Evolutionary conservation across 1,140 invertebrate species (phyloP).

Genomic region (Brachionus paranguensis): DNA sequence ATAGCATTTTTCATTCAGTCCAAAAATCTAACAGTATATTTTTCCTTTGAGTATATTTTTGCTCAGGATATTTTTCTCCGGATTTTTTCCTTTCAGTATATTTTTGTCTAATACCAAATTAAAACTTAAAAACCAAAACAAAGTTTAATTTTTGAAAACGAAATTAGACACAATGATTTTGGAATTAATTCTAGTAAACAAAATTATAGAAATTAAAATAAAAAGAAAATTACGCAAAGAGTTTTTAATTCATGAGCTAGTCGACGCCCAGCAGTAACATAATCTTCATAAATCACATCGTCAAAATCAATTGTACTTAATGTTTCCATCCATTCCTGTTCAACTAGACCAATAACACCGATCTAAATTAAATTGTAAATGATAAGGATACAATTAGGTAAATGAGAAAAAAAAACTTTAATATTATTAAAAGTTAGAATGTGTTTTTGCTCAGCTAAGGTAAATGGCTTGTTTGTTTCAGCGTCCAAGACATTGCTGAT

Average conservation of each 20-base stretch:
- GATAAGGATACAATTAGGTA: too few species aligned
- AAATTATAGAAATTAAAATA: too few species aligned
- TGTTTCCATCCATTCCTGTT: constrained; percentile 81
- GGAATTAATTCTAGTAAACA: too few species aligned
- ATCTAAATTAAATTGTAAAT: constrained; percentile 44
- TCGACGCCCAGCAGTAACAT: constrained; percentile 71
- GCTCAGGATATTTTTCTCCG: too few species aligned
- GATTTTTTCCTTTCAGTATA: too few species aligned
- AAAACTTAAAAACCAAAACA: too few species aligned
- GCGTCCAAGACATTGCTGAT: constrained; percentile 86
- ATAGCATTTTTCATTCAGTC: too few species aligned
- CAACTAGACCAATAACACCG: constrained; percentile 69
- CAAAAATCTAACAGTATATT: too few species aligned
- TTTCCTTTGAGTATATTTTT: too few species aligned
- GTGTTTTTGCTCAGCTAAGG: constrained; percentile 62
- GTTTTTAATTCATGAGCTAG: constrained; percentile 58
- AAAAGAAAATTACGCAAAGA: constrained; percentile 56
- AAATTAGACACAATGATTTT: too few species aligned
- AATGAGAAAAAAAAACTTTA: not conserved
- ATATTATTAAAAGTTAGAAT: constrained; percentile 12
- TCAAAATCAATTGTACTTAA: constrained; percentile 77
- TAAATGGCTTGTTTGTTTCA: constrained; percentile 72
- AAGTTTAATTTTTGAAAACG: too few species aligned
- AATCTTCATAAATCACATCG: constrained; percentile 79
- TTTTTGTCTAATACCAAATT: too few species aligned